Evolutionary conservation across 2,797 vertebrate species (phyloP).

Genomic region (Hephaestus fuliginosus): DNA sequence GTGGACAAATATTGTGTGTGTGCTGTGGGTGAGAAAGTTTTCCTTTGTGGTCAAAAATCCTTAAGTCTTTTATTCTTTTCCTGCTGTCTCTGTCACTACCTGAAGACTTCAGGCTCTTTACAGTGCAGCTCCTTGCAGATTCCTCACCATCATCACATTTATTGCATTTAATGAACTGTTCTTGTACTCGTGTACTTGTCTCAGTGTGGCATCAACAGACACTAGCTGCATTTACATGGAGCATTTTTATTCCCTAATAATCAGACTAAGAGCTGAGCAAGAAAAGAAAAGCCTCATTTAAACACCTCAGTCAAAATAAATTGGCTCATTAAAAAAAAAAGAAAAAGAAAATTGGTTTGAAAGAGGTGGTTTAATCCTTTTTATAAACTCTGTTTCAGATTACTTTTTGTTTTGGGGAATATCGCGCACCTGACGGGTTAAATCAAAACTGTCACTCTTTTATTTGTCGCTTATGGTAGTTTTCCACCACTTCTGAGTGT

Average conservation of each 20-base stretch:
- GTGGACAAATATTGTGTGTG: conserved; percentile 22
- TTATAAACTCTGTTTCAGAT: not conserved
- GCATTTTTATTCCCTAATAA: conserved; percentile 37
- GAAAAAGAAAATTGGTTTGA: not conserved
- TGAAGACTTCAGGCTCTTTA: conserved; percentile 42
- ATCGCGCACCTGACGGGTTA: not conserved
- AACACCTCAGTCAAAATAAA: conserved; percentile 13
- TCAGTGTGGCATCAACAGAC: conserved; percentile 46
- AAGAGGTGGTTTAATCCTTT: not conserved
- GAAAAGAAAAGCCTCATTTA: conserved; percentile 26
- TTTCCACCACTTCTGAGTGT: not conserved
- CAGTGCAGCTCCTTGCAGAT: conserved; percentile 47
- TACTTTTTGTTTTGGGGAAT: no score
- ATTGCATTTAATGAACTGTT: conserved; percentile 28
- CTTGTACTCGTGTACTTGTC: not conserved
- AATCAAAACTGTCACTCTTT: conserved; percentile 29
- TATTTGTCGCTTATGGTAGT: conserved; percentile 3
- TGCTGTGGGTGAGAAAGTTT: conserved; percentile 42
- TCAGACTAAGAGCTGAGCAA: conserved; percentile 6
- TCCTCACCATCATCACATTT: conserved; percentile 38
- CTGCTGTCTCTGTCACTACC: conserved; percentile 42
- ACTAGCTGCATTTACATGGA: conserved; percentile 62
- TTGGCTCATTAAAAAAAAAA: not conserved
- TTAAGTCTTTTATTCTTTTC: conserved; percentile 36
- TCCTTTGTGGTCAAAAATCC: conserved; percentile 33